phyloP scores from a whole-genome alignment of 2,797 vertebrate genomes.

The Tiaroga cobitis region DNA sequence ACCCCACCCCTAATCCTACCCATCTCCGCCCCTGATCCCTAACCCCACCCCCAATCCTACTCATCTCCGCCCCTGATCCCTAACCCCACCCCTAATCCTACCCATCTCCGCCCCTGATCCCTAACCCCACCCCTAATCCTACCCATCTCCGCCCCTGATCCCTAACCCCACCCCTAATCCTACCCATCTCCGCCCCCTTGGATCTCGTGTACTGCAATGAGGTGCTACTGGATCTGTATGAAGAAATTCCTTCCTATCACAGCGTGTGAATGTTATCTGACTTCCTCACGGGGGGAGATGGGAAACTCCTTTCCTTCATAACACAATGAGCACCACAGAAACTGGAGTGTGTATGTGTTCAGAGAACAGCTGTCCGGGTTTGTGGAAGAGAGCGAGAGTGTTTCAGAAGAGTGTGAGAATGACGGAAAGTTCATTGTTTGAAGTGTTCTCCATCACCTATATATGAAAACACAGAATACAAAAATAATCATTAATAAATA shows the following conservation, averaged over 20 bases:
- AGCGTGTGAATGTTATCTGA: slow-evolving; percentile 58
- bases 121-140: no score
- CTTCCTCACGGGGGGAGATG: slow-evolving; percentile 55
- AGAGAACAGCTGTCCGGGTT: neutral
- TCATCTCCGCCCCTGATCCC: no score
- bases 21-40: no score
- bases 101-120: no score
- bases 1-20: no score
- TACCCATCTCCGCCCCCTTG: no score
- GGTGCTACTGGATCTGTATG: neutral
- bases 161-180: no score
- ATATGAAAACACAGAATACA: slow-evolving; percentile 8
- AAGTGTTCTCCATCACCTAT: neutral
- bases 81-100: no score
- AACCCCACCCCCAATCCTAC: no score
- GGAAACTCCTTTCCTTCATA: slow-evolving; percentile 54
- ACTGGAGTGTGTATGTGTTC: neutral
- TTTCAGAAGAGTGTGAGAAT: slow-evolving; percentile 21
- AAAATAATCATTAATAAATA: no score
- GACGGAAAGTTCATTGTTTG: slow-evolving; percentile 23
- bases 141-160: no score
- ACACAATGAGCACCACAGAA: slow-evolving; percentile 48
- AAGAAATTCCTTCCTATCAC: slow-evolving; percentile 53
- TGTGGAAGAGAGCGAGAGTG: slow-evolving; percentile 4
- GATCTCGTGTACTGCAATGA: no score